Conservation (phyloP, 2,797 vertebrate genomes). For the Sparidentex hasta region DNA sequence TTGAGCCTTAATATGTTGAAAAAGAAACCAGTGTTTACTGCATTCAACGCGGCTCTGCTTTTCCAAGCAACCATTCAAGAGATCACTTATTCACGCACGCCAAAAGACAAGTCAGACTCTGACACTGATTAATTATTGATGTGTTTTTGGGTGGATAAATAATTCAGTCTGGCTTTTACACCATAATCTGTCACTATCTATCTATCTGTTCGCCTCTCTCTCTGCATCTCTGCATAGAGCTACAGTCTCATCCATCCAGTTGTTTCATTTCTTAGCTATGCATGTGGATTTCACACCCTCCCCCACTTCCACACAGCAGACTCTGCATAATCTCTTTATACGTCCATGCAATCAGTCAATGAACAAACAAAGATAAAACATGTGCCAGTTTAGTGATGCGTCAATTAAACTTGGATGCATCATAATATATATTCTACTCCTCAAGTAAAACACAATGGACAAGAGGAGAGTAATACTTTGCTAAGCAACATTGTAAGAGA, state of each 20-base stretch:
- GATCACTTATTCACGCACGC: conserved; percentile 53
- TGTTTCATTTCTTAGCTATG: conserved; percentile 42
- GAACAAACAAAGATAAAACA: conserved; percentile 13
- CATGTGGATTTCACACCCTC: conserved; percentile 49
- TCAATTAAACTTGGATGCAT: conserved; percentile 2
- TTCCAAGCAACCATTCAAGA: conserved; percentile 6
- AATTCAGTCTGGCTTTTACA: conserved; percentile 76
- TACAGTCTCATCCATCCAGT: conserved; percentile 17
- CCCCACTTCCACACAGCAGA: conserved; percentile 52
- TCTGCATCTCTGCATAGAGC: conserved; percentile 28
- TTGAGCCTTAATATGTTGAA: neutral
- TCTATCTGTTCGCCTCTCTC: conserved; percentile 41
- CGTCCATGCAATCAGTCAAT: conserved; percentile 44
- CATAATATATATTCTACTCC: neutral
- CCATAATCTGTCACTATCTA: conserved; percentile 67
- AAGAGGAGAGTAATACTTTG: conserved; percentile 41
- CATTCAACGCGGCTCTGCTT: neutral
- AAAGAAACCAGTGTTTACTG: neutral
- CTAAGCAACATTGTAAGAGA: conserved; percentile 63
- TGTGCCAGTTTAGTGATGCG: neutral
- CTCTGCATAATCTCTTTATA: conserved; percentile 66
- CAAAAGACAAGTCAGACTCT: conserved; percentile 58
- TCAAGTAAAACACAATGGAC: conserved; percentile 23
- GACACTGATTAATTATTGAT: conserved; percentile 79
- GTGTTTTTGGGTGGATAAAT: conserved; percentile 77